phyloP scores from a whole-genome alignment of 2,888 invertebrate species.

The Horisme vitalbata region DNA sequence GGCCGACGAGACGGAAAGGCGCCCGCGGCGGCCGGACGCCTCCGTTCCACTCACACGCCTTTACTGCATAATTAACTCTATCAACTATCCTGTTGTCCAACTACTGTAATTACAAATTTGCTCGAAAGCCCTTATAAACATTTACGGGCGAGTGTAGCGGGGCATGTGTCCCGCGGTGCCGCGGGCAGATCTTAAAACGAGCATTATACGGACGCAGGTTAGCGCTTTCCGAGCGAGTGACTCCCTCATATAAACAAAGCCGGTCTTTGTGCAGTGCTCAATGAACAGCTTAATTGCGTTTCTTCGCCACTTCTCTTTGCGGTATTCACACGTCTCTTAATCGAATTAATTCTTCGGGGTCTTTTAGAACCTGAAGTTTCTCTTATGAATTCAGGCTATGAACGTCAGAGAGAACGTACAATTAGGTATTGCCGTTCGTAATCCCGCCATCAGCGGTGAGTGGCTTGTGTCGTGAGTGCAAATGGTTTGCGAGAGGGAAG shows the following conservation, averaged over 20 bases:
- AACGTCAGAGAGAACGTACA: conserved; percentile 25
- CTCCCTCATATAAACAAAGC: conserved; percentile 64
- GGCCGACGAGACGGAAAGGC: conserved; percentile 41
- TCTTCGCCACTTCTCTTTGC: conserved; percentile 62
- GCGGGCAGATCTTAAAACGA: conserved; percentile 27
- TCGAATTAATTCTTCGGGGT: conserved; percentile 49
- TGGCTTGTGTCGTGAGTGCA: conserved; percentile 50
- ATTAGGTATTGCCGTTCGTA: conserved; percentile 36
- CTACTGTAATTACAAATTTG: conserved; percentile 67
- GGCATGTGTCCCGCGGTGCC: conserved; percentile 21
- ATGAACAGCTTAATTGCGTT: conserved; percentile 75
- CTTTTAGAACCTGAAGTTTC: conserved; percentile 19
- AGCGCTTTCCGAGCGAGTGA: conserved; percentile 55
- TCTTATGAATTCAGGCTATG: conserved; percentile 26
- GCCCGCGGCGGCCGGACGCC: conserved; percentile 58
- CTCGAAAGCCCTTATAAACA: conserved; percentile 65
- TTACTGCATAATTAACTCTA: conserved; percentile 76
- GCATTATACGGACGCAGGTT: conserved; percentile 42
- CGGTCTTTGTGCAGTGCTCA: conserved; percentile 66
- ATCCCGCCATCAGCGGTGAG: conserved; percentile 43
- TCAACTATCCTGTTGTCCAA: conserved; percentile 67
- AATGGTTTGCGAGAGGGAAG: conserved; percentile 48
- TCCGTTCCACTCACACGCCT: conserved; percentile 32
- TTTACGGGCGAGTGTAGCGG: conserved; percentile 33
- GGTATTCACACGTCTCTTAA: conserved; percentile 59